A percentile compares a stretch with the other conserved stretches of the same genome.
Conservation (phyloP, 2,113 vertebrate genomes). For the Climacteris rufus region DNA sequence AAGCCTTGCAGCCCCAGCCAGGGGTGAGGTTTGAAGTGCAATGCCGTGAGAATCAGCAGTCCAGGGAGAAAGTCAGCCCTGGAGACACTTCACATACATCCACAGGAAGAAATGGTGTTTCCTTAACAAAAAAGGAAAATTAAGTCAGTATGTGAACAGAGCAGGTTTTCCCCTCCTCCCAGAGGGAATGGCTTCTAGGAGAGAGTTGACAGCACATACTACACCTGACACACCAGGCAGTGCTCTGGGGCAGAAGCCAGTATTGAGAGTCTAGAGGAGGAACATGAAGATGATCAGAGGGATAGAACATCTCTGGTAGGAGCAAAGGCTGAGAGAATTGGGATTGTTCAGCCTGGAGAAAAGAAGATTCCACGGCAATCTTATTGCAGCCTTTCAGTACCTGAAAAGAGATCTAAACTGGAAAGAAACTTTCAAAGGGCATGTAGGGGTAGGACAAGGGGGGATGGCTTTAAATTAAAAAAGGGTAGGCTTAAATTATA, state of each 20-base stretch:
- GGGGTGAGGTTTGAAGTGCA: not conserved
- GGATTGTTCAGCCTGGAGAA: not conserved
- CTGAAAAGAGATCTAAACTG: not conserved
- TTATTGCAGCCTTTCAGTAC: not conserved
- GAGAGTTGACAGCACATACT: fast-evolving
- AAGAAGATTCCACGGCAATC: not conserved
- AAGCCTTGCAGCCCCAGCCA: not conserved
- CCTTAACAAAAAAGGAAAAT: not conserved
- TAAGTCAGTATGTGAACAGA: not conserved
- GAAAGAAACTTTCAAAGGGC: not conserved
- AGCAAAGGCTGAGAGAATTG: not conserved
- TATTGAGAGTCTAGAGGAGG: not conserved
- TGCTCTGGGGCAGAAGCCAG: not conserved
- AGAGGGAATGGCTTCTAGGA: not conserved
- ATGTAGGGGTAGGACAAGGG: not conserved
- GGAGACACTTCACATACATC: not conserved
- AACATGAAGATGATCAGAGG: not conserved
- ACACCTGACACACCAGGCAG: not conserved
- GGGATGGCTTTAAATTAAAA: not conserved
- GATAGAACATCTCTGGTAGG: not conserved
- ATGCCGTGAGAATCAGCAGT: not conserved
- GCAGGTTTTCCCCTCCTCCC: not conserved
- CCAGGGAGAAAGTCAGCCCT: not conserved
- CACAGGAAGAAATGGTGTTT: not conserved
- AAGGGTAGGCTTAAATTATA: not conserved